Conservation (phyloP, 2,113 vertebrate genomes). For the Pelecanus crispus region DNA sequence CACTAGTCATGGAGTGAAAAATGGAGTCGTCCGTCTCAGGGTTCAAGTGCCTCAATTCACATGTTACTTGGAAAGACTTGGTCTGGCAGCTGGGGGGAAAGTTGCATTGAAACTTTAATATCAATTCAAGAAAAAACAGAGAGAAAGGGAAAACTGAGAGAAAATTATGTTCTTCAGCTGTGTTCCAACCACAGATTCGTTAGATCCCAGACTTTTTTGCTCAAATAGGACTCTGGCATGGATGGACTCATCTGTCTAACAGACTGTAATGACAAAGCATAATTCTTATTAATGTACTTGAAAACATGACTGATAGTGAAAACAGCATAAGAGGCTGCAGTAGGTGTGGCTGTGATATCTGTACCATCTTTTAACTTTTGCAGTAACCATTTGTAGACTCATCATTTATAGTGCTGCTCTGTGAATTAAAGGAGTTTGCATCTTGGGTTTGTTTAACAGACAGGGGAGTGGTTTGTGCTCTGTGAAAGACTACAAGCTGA, state of each 20-base stretch:
- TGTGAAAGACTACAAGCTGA: not conserved
- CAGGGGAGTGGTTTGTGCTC: not conserved
- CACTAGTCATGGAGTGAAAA: not conserved
- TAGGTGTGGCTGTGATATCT: not conserved
- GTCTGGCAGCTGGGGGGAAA: not conserved
- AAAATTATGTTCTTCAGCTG: not conserved
- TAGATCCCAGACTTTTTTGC: not conserved
- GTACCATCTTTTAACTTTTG: not conserved
- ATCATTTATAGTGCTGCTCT: not conserved
- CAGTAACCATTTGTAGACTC: not conserved
- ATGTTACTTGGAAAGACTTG: not conserved
- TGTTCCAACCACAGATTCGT: not conserved
- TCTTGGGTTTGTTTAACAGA: not conserved
- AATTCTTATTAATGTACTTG: not conserved
- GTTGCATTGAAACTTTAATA: not conserved
- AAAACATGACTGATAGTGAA: not conserved
- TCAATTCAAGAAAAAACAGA: not conserved
- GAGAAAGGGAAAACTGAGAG: not conserved
- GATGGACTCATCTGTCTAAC: not conserved
- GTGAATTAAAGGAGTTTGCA: not conserved
- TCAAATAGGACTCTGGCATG: not conserved
- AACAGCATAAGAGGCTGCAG: not conserved
- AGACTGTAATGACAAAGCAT: not conserved
- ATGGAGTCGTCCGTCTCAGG: not conserved
- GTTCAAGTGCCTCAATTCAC: not conserved